Conservation (phyloP, 2,113 vertebrate genomes). For the Acrocephalus arundinaceus region DNA sequence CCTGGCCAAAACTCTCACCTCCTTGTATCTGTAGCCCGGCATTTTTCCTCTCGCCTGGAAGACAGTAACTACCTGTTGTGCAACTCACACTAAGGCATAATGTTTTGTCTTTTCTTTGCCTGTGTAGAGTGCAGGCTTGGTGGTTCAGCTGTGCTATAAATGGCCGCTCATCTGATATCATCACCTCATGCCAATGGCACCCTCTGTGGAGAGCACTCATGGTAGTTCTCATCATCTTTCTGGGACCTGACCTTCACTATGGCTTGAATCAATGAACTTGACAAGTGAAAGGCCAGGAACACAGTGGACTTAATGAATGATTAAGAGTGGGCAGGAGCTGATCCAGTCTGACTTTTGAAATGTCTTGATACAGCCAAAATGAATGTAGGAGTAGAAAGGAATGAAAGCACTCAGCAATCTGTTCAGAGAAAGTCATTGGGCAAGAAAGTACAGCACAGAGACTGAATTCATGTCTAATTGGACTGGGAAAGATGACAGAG, state of each 20-base stretch:
- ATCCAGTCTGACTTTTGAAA: background rate
- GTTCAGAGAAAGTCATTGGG: background rate
- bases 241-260: background rate
- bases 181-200: background rate
- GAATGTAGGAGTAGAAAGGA: background rate
- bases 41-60: background rate
- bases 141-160: background rate
- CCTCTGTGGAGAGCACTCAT: background rate
- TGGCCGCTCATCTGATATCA: background rate
- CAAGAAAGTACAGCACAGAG: background rate
- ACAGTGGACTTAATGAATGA: background rate
- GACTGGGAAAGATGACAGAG: background rate
- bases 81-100: background rate
- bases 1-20: background rate
- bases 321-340: background rate
- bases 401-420: background rate
- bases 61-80: background rate
- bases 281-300: background rate
- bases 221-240: background rate
- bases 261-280: background rate
- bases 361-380: background rate
- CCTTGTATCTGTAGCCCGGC: background rate
- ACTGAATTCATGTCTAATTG: background rate
- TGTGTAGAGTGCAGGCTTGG: fast-evolving
- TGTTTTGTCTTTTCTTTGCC: background rate